Evolutionary conservation across 2,888 invertebrate genomes (phyloP).

Genomic region (Cantharis nigra): DNA sequence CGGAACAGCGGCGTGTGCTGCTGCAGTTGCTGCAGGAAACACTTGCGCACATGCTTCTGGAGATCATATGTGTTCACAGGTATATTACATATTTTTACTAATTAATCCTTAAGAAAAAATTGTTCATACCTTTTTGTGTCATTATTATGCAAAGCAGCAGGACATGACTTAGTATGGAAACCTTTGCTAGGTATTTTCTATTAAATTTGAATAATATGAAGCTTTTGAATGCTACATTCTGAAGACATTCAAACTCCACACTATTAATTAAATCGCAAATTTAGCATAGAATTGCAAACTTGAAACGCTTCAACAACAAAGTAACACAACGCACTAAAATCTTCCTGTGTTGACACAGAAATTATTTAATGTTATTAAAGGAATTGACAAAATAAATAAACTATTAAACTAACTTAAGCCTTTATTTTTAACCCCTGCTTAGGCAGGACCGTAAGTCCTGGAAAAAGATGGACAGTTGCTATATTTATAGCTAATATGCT

Average conservation of each 20-base stretch:
- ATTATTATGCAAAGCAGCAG: slow-evolving; percentile 15
- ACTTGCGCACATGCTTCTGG: slow-evolving; percentile 63
- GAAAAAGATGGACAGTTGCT: not conserved
- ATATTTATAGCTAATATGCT: too few species aligned
- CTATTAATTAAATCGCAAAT: not conserved
- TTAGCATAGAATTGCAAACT: not conserved
- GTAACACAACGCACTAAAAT: not conserved
- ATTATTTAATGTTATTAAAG: not conserved
- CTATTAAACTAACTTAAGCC: not conserved
- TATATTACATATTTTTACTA: slow-evolving; percentile 43
- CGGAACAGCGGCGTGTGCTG: slow-evolving; percentile 71
- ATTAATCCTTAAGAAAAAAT: not conserved
- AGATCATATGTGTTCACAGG: slow-evolving; percentile 66
- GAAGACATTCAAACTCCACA: slow-evolving; percentile 8
- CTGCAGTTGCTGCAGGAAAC: slow-evolving; percentile 59
- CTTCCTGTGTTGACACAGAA: not conserved
- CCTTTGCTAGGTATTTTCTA: slow-evolving; percentile 19
- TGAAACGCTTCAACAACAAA: not conserved
- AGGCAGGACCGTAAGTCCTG: not conserved
- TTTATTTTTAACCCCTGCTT: not conserved
- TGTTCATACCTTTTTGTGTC: not conserved
- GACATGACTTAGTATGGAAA: slow-evolving; percentile 13
- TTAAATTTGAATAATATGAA: slow-evolving; percentile 12
- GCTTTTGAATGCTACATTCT: slow-evolving; percentile 14
- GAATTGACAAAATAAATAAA: not conserved